phyloP scores from a whole-genome alignment of 2,888 invertebrate species.

The Synanthedon tipuliformis region DNA sequence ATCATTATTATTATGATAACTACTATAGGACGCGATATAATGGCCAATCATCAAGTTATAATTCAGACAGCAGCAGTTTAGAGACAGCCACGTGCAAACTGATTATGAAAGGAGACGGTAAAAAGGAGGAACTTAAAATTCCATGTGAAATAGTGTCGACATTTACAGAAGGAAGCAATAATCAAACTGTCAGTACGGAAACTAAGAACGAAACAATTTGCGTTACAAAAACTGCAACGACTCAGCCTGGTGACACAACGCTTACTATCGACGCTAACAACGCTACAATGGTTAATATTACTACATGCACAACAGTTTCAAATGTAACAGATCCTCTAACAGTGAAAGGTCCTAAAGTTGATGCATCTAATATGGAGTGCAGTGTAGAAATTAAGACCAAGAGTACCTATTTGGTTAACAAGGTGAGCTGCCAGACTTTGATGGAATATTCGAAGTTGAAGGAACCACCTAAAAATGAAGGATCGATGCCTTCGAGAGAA shows the following conservation, averaged over 20 bases:
- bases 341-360: constrained; percentile 32
- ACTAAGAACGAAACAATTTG: constrained; percentile 32
- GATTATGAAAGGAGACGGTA: constrained; percentile 39
- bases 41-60: constrained; percentile 8
- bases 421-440: constrained; percentile 38
- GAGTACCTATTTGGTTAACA: constrained; percentile 24
- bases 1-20: constrained; percentile 52
- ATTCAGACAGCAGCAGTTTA: constrained; percentile 15
- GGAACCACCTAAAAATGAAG: constrained; percentile 24
- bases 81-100: constrained; percentile 38
- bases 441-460: constrained; percentile 43
- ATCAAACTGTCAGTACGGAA: constrained; percentile 14
- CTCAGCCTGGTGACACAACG: neutral
- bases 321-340: constrained; percentile 36
- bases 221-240: constrained; percentile 31
- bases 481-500: constrained; percentile 26
- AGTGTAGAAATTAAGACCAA: constrained; percentile 41
- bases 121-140: constrained; percentile 35
- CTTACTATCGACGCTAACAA: constrained; percentile 1
- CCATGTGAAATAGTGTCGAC: constrained; percentile 62
- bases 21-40: constrained; percentile 25
- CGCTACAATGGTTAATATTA: constrained; percentile 17
- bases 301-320: constrained; percentile 26
- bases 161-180: constrained; percentile 39
- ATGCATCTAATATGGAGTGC: constrained; percentile 35